phyloP scores from a whole-genome alignment of 2,888 invertebrate genomes.

The Rhimphoctona megacephalus region DNA sequence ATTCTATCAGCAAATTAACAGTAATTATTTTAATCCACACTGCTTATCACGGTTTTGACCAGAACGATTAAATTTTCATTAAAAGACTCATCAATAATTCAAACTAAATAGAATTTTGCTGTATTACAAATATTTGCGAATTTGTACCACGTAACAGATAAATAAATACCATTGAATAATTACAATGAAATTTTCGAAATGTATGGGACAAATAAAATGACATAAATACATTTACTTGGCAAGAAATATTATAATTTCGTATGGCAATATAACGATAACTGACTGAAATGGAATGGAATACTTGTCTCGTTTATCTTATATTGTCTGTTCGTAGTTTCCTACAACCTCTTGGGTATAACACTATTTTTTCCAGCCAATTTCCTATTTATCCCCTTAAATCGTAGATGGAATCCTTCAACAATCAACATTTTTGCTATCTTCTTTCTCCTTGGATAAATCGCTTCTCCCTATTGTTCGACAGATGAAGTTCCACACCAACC shows the following conservation, averaged over 20 bases:
- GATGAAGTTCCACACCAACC: background rate
- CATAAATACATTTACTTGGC: background rate
- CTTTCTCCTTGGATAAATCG: conserved; percentile 18
- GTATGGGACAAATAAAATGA: background rate
- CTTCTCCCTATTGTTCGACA: background rate
- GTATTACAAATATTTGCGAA: background rate
- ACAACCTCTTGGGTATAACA: conserved; percentile 9
- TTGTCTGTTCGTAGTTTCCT: conserved; percentile 17
- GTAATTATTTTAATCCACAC: conserved; percentile 39
- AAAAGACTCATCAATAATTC: conserved; percentile 26
- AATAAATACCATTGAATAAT: background rate
- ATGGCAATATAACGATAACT: background rate
- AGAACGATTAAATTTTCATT: background rate
- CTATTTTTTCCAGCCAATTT: conserved; percentile 48
- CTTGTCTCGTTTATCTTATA: conserved; percentile 4
- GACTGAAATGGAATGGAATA: conserved; percentile 12
- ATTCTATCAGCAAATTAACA: conserved; percentile 28
- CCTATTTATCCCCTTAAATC: conserved; percentile 51
- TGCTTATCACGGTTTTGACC: background rate
- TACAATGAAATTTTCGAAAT: background rate
- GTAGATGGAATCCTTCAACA: conserved; percentile 37
- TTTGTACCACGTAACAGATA: background rate
- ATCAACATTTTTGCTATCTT: conserved; percentile 28
- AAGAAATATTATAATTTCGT: background rate
- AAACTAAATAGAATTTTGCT: background rate